Conservation (phyloP, 2,113 vertebrate species). For the Theristicus caerulescens region DNA sequence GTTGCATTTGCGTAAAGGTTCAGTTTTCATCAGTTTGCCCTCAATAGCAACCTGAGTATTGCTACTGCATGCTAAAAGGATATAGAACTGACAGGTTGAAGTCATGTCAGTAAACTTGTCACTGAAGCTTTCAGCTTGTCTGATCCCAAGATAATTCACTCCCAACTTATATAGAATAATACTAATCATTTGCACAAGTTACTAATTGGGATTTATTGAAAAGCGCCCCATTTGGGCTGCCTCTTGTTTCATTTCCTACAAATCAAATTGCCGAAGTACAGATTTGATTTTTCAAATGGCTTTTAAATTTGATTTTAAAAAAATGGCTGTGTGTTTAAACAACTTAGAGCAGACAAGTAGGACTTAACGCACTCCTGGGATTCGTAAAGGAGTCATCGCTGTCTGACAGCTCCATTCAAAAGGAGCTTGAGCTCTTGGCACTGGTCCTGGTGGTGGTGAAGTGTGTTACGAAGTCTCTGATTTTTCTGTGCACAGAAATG, state of each 20-base stretch:
- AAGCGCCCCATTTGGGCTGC: neutral
- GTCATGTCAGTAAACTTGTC: neutral
- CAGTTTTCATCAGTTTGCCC: fast-evolving
- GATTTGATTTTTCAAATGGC: slow-evolving; percentile 66
- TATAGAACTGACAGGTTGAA: neutral
- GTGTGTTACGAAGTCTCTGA: neutral
- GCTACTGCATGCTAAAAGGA: neutral
- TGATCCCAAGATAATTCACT: neutral
- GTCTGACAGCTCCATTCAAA: neutral
- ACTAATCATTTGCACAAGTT: neutral
- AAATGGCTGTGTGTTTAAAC: slow-evolving; percentile 11
- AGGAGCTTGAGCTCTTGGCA: neutral
- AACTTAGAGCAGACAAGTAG: slow-evolving; percentile 13
- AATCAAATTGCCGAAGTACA: slow-evolving; percentile 21
- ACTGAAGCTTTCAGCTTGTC: neutral
- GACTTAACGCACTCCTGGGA: neutral
- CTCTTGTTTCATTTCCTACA: slow-evolving; percentile 43
- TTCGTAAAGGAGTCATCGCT: neutral
- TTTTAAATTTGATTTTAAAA: slow-evolving; percentile 55
- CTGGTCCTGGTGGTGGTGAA: neutral
- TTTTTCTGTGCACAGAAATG: neutral
- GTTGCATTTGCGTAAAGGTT: neutral
- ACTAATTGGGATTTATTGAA: slow-evolving; percentile 33
- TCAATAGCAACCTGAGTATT: neutral
- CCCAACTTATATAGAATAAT: neutral